phyloP scores from a whole-genome alignment of 1,140 invertebrate species.

The Drosophila micromelanica region DNA sequence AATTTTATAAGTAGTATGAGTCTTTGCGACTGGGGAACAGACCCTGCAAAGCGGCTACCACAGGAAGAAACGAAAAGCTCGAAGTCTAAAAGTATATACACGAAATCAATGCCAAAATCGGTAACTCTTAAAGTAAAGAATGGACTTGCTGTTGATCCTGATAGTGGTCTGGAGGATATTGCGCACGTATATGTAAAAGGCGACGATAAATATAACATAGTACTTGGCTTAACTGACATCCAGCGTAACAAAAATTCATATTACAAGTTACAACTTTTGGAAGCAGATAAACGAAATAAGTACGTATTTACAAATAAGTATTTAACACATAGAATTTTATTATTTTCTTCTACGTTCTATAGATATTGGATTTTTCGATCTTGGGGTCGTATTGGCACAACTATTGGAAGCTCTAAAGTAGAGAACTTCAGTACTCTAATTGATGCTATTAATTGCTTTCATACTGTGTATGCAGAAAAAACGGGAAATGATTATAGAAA shows the following conservation, averaged over 20 bases:
- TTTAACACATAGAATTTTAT: background rate
- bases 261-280: slow-evolving; percentile 97
- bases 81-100: slow-evolving; percentile 88
- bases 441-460: slow-evolving; percentile 89
- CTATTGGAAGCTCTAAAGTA: slow-evolving; percentile 92
- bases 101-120: slow-evolving; percentile 87
- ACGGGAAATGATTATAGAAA: slow-evolving; percentile 92
- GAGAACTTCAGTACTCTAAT: slow-evolving; percentile 86
- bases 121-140: slow-evolving; percentile 94
- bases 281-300: slow-evolving; percentile 89
- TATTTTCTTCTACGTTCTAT: slow-evolving; percentile 17
- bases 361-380: slow-evolving; percentile 94
- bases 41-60: slow-evolving; percentile 87
- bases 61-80: slow-evolving; percentile 86
- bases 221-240: slow-evolving; percentile 94
- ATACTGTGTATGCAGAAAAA: slow-evolving; percentile 91
- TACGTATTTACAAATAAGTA: slow-evolving; percentile 74
- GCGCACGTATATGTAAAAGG: slow-evolving; percentile 91
- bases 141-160: slow-evolving; percentile 95
- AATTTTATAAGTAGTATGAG: slow-evolving; percentile 89
- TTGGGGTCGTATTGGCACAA: slow-evolving; percentile 98
- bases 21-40: slow-evolving; percentile 93
- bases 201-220: slow-evolving; percentile 90
- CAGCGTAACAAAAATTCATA: slow-evolving; percentile 95
- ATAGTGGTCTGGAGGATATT: slow-evolving; percentile 91